Conservation (phyloP, 2,113 vertebrate species). For the Nettapus auritus region DNA sequence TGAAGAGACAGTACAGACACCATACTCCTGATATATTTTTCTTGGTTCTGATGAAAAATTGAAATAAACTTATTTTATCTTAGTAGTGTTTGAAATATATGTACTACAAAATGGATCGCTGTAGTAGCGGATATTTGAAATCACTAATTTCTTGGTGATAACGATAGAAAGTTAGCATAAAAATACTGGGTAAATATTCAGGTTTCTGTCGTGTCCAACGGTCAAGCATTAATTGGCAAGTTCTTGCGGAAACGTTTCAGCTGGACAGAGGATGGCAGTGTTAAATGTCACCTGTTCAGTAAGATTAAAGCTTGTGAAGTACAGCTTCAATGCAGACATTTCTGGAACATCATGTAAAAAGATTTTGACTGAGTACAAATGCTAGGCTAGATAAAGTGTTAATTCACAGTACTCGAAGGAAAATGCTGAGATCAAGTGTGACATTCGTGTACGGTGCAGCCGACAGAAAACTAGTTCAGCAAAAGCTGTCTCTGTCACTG, state of each 20-base stretch:
- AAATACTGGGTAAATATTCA: neutral
- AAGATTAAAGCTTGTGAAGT: neutral
- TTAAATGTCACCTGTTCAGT: neutral
- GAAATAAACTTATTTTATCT: neutral
- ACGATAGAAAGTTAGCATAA: neutral
- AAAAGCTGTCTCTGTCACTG: neutral
- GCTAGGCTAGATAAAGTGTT: neutral
- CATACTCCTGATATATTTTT: neutral
- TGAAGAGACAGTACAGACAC: neutral
- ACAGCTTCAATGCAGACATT: neutral
- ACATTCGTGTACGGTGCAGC: fast-evolving
- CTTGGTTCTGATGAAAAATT: neutral
- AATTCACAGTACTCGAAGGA: neutral
- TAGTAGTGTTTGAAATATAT: neutral
- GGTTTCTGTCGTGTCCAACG: neutral
- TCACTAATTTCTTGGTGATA: neutral
- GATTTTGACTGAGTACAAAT: neutral
- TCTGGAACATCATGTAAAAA: neutral
- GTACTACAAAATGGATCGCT: neutral
- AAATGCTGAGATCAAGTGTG: neutral
- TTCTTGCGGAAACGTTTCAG: neutral
- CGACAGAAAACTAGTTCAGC: neutral
- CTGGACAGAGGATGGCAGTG: neutral
- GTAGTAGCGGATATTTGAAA: neutral
- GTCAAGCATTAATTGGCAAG: neutral